phyloP scores from a whole-genome alignment of 1,140 invertebrate genomes.

The Papilio polytes region DNA sequence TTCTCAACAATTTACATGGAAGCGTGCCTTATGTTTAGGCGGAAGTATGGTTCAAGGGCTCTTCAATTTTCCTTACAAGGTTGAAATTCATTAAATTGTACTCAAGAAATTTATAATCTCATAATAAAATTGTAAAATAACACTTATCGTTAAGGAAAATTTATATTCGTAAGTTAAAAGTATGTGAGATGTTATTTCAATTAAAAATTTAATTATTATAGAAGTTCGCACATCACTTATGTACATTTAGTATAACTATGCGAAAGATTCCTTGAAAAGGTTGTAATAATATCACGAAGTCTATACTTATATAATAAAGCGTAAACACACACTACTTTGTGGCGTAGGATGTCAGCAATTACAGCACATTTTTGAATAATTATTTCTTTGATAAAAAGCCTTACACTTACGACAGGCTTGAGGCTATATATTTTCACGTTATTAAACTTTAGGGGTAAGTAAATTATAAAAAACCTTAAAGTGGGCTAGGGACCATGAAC shows the following conservation, averaged over 20 bases:
- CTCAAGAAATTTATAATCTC: conserved; percentile 7
- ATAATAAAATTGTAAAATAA: conserved; percentile 31
- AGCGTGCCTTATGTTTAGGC: background rate
- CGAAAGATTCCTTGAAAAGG: background rate
- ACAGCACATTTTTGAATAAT: too few species aligned
- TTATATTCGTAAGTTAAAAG: background rate
- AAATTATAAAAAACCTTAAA: too few species aligned
- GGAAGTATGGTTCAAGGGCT: conserved; percentile 37
- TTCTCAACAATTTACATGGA: background rate
- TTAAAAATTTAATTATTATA: background rate
- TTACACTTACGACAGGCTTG: too few species aligned
- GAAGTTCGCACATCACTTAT: background rate
- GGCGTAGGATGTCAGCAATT: too few species aligned
- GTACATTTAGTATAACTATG: background rate
- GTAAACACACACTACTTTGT: too few species aligned
- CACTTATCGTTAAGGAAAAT: background rate
- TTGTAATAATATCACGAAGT: background rate
- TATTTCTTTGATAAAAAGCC: background rate
- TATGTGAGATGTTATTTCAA: background rate
- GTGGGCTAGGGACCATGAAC: too few species aligned
- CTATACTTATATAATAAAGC: too few species aligned
- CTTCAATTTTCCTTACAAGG: conserved; percentile 37
- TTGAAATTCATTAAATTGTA: conserved; percentile 29
- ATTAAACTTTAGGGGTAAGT: too few species aligned
- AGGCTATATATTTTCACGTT: too few species aligned